A percentile compares a stretch with the other conserved stretches of the same genome.
These are phyloP conservation scores for Leucophenga varia DNA, from an alignment of 1,140 invertebrate genomes.

Conservation along the genomic window DNA sequence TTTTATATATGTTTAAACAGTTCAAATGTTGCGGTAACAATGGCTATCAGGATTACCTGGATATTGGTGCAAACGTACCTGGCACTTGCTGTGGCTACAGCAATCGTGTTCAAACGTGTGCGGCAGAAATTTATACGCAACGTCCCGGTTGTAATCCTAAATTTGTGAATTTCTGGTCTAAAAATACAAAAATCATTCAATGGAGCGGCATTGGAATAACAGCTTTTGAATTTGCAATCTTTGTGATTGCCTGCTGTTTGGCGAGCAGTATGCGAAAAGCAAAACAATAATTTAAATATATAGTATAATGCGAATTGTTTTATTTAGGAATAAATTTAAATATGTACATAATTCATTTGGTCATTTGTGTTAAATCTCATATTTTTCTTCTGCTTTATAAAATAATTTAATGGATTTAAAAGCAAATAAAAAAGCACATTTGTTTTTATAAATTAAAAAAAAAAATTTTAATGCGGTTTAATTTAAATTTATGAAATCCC, in stretches of 20 bases:
- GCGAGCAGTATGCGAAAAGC: constrained; percentile 33
- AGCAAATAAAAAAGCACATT: too few species aligned
- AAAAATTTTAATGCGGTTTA: too few species aligned
- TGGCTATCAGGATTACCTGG: constrained; percentile 53
- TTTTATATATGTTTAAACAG: constrained; percentile 55
- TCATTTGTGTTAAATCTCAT: too few species aligned
- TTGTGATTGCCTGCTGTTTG: constrained; percentile 28
- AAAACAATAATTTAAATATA: too few species aligned
- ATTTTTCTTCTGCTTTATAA: too few species aligned
- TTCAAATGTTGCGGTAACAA: constrained; percentile 66
- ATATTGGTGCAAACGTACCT: constrained; percentile 14
- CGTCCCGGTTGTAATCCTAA: constrained; percentile 25
- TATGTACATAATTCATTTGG: constrained; percentile 3
- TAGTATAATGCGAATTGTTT: constrained; percentile 10
- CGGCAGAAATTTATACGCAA: constrained; percentile 31
- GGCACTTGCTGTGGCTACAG: constrained; percentile 56
- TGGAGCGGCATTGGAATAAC: constrained; percentile 40
- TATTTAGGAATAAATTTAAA: constrained; percentile 6
- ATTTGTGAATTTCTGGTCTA: constrained; percentile 32
- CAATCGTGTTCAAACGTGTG: constrained; percentile 33
- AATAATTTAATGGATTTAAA: too few species aligned
- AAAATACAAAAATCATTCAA: constrained; percentile 34
- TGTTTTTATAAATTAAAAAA: too few species aligned
- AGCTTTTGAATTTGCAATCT: constrained; percentile 38
- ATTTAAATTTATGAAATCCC: too few species aligned